Evolutionary conservation across 2,113 vertebrate species (phyloP), one percentile per base, ranked within the genome.

Genomic region (Equus przewalskii): DNA sequence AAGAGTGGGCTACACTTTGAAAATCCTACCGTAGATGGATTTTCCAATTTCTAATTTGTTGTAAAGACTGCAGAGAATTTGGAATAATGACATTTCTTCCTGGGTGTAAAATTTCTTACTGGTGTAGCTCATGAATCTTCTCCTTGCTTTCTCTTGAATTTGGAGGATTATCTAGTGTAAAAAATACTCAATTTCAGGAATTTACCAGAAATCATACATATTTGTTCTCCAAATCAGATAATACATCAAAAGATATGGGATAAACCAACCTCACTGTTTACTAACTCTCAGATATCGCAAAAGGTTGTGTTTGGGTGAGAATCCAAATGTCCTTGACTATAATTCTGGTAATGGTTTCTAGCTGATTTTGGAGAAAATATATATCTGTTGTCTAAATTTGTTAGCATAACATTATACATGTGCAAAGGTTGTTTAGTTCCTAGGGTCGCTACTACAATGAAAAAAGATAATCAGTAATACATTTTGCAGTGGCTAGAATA

Each of bases 171-270:
- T 41, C 14, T 19, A 79, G 24, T 36, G 49, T 6, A 41, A 1
- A 83, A 65, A 87, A 22, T 92, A 72, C 26, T 46, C 12, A 54
- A 94, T 73, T 86, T 94, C 6, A 70, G 14, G 15, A 97, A 73
- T 81, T 85, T 76, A 1, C 1, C 41, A 62, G 28, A 82, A 87
- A 64, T 12, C 7, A 46, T 16, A 72, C 8, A 2, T 22, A 44
- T 58, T 36, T 84, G 30, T 76, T 82, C 33, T 72, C 15, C 51
- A 76, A 51, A 49, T 72, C 46, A 95, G n/a, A 46, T 60, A 7
- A 22, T n/a, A n/a, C 3, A 80, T 90, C 6, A 19, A 41, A 64
- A 92, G 41, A 13, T 24, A 65, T 4, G 76, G 33, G 11, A 13
- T 86, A 54, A 49, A 26, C 14, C 33, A 86, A 3, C 19, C 7